Evolutionary conservation across 2,113 vertebrate genomes (phyloP), one percentile per base, ranked within the genome.

Genomic region (Ciconia maguari): DNA sequence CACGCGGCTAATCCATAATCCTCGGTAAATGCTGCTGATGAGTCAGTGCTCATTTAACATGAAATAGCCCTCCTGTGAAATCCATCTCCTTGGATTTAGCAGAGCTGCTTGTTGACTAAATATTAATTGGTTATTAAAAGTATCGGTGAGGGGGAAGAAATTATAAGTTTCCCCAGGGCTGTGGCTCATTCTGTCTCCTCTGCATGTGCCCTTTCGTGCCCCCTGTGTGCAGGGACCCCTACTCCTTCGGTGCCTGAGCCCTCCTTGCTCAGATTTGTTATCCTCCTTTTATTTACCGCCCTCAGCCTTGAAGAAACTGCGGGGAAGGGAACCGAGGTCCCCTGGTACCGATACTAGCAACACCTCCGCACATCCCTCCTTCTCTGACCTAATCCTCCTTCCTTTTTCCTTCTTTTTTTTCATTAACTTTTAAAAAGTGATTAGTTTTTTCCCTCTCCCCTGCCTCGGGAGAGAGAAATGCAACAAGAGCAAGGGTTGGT

Each of bases 1-100:
- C 93, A 89, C 14, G 22, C 32, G 12, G 94, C 96, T 97, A 98
- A 96, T 96, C 75, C 87, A 71, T 94, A 97, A 98, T 98, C 95
- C 94, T 91, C 18, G 18, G 91, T 94, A 96, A 97, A 95, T 68
- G 84, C 94, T 87, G 97, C 95, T 97, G 94, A 96, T 96, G 83
- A 97, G 95, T 93, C 96, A 88, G 95, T 90, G 97, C 97, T 97
- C 96, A 94, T 96, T 97, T 97, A 90, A 95, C 83, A 89, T 24
- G 71, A 64, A 89, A 89, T 83, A 96, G 88, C 90, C 74, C 95
- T 93, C 95, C 87, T 61, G 88, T 83, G 93, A 96, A 94, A 95
- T 97, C 93, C 92, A 87, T 87, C 92, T 86, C 86, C 80, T 52
- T 42, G 88, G 54, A 94, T 94, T 91, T 94, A 90, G 83, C 92